Evolutionary conservation across 2,888 invertebrate species (phyloP).

Genomic region (Myopa testacea): DNA sequence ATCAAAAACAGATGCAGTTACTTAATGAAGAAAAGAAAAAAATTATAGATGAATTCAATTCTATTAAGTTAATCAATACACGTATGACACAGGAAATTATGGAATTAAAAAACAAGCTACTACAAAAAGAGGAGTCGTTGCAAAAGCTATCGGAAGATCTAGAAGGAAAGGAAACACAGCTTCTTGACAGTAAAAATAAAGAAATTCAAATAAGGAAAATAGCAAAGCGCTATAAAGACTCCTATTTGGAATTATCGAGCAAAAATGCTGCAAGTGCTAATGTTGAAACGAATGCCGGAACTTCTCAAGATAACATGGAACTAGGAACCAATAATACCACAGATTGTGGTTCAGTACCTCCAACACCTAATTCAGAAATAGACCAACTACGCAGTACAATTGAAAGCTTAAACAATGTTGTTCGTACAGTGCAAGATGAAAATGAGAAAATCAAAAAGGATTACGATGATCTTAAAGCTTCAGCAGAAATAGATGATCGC

Average conservation of each 20-base stretch:
- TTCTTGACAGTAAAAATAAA: slow-evolving; percentile 78
- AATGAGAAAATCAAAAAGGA: slow-evolving; percentile 73
- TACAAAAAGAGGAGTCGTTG: slow-evolving; percentile 73
- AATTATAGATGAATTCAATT: slow-evolving; percentile 74
- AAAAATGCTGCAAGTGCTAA: slow-evolving; percentile 74
- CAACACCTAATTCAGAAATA: slow-evolving; percentile 62
- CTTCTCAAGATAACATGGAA: slow-evolving; percentile 67
- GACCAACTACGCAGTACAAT: slow-evolving; percentile 66
- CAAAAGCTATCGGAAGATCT: slow-evolving; percentile 76
- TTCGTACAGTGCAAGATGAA: slow-evolving; percentile 69
- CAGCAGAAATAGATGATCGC: slow-evolving; percentile 77
- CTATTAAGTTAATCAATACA: slow-evolving; percentile 72
- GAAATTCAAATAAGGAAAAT: slow-evolving; percentile 85
- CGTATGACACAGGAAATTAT: slow-evolving; percentile 75
- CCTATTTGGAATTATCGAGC: slow-evolving; percentile 81
- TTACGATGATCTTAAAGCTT: slow-evolving; percentile 76
- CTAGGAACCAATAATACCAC: slow-evolving; percentile 62
- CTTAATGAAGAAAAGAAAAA: slow-evolving; percentile 76
- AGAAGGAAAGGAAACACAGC: slow-evolving; percentile 74
- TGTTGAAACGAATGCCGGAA: slow-evolving; percentile 67
- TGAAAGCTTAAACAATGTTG: slow-evolving; percentile 69
- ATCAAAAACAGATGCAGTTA: slow-evolving; percentile 73
- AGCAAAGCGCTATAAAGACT: slow-evolving; percentile 91
- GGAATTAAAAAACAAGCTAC: slow-evolving; percentile 73
- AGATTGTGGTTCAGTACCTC: slow-evolving; percentile 65